Conservation (phyloP, 92 coral and sea anemone genomes). For the Phenganax marumi region DNA sequence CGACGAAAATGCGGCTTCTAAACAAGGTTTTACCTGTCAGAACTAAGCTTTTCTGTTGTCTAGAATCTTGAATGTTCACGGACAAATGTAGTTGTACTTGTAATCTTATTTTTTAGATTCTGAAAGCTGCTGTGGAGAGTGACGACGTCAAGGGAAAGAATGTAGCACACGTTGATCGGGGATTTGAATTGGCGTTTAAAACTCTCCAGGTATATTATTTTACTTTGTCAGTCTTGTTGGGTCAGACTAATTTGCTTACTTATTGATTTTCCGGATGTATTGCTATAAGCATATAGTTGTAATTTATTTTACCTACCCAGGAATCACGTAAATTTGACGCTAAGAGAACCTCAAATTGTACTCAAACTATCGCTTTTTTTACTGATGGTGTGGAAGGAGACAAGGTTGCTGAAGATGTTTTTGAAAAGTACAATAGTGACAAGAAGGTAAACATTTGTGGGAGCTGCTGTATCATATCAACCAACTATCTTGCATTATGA, state of each 20-base stretch:
- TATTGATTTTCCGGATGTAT: too few species aligned
- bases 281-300: too few species aligned
- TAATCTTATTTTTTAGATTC: not conserved
- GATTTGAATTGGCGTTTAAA: slow-evolving; percentile 62
- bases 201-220: slow-evolving; percentile 62
- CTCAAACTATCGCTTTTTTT: slow-evolving; percentile 81
- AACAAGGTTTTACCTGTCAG: too few species aligned
- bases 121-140: slow-evolving; percentile 54
- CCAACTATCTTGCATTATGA: too few species aligned
- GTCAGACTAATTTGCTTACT: not conserved
- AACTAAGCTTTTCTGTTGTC: too few species aligned
- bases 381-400: slow-evolving; percentile 87
- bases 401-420: slow-evolving; percentile 44
- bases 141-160: slow-evolving; percentile 46
- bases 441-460: slow-evolving; percentile 38
- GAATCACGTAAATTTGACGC: not conserved
- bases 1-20: too few species aligned
- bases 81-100: not conserved
- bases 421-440: slow-evolving; percentile 33
- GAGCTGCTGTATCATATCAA: too few species aligned
- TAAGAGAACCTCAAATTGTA: slow-evolving; percentile 61
- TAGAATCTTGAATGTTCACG: not conserved
- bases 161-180: slow-evolving; percentile 59
- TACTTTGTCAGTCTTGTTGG: not conserved
- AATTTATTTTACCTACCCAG: not conserved